Evolutionary conservation across 2,797 vertebrate genomes (phyloP), one percentile per base, ranked within the genome.

Genomic region (Melanogrammus aeglefinus): DNA sequence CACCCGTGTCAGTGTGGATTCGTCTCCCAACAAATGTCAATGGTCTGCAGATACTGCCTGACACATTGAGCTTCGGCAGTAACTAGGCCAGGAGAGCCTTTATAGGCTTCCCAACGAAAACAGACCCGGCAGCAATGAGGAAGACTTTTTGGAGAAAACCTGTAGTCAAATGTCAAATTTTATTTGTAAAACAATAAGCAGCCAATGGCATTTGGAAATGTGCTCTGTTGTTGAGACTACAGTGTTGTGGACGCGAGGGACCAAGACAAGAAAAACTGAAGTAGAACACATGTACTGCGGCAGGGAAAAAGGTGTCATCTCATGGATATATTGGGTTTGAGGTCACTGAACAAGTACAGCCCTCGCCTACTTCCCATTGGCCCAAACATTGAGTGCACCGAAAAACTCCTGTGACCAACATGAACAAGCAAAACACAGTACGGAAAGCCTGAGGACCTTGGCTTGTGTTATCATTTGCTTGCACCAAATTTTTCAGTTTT

Each of bases 151-250:
- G 27, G 41, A 51, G 79, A 77, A 77, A 81, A 79, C 24, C 39
- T 76, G 36, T 79, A 74, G 77, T 76, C 2, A 75, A 72, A n/a
- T 77, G 76, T 83, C 75, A 70, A 24, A 76, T 77, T 35, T 79
- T 21, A 36, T 31, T 73, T 36, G 74, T 12, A 63, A 44, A 66
- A 77, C 76, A 78, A 78, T 6, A 75, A 51, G 80, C 79, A 79
- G 75, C 75, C 70, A 7, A 14, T 33, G 70, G 12, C 33, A 8
- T 72, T 72, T 33, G 27, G 77, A 79, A 75, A 85, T 83, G 82
- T 79, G 85, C 88, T 88, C 88, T 41, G 90, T 92, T 91, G 82
- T 84, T 79, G 72, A 88, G 81, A 72, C 41, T 75, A 82, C 80
- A 81, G 75, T 1, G 72, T 10, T 82, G 80, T 76, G 74, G 81